Evolutionary conservation across 2,113 vertebrate species (phyloP), one percentile per base, ranked within the genome.

Genomic region (Dendropsophus ebraccatus): DNA sequence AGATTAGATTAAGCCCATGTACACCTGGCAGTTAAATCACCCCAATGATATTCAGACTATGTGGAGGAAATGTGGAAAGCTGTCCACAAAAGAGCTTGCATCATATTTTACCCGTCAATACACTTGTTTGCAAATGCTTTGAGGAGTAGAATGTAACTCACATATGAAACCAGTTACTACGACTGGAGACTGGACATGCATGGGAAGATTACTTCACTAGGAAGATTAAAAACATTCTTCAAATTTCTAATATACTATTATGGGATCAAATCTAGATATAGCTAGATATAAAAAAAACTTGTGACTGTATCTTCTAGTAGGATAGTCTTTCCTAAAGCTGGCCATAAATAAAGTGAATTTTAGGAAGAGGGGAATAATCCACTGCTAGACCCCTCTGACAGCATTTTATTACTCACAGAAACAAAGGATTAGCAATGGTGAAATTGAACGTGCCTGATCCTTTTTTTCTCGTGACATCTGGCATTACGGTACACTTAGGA

Each of bases 1-100:
- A 84, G 73, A 84, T 74, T 62, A 41, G 41, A 19, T 17, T 84
- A 84, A 84, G 65, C 83, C 56, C 32, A 65, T 65, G 72, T 62
- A 50, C 83, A 76, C 73, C 83, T 84, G 83, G 54, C 73, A 77
- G 73, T 65, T 76, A 45, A 76, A 84, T 77, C 72, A 84, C 37
- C 62, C 41, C 35, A 84, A 77, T 47, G 60, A 84, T 47, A 84
- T 84, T 54, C 16, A 32, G 82, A 84, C 60, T 45, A 65, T 62
- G 14, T 62, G 70, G 25, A 32, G 37, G 62, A 84, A 45, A 65
- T 49, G 14, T 76, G 54, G 69, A 74, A n/a, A 76, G 23, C 72
- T 77, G 83, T 76, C 72, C 56, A 65, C 56, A 76, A 62, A 28
- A 65, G 23, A 35, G 50, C 56, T 47, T 65, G 37, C 56, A 62